phyloP scores from a whole-genome alignment of 1,140 invertebrate species.

The Chymomyza costata region DNA sequence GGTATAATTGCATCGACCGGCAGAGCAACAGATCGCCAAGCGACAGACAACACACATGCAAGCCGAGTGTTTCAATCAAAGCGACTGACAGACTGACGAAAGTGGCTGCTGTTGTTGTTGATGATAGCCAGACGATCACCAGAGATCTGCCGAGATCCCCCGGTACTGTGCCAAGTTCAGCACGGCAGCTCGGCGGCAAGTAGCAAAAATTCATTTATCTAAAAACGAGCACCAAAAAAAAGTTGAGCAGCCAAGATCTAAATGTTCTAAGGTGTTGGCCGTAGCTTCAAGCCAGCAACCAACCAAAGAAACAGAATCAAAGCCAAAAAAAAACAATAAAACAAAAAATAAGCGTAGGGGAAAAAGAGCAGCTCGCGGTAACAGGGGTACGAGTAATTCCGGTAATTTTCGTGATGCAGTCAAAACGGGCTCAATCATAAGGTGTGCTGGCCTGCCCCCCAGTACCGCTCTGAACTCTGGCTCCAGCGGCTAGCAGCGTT shows the following conservation, averaged over 20 bases:
- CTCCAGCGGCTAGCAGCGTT: too few species aligned
- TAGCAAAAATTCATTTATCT: conserved; percentile 72
- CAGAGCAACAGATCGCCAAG: not conserved
- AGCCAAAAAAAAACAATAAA: conserved; percentile 24
- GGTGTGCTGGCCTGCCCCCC: not conserved
- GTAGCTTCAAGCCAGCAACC: conserved; percentile 34
- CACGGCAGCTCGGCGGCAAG: conserved; percentile 51
- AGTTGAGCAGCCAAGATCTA: conserved; percentile 47
- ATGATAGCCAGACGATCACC: conserved; percentile 33
- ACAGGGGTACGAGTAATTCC: conserved; percentile 48
- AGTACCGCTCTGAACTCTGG: too few species aligned
- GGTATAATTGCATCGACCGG: conserved; percentile 55
- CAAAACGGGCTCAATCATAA: conserved; percentile 17
- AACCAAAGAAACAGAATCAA: not conserved
- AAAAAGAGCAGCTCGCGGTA: conserved; percentile 26
- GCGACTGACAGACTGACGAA: conserved; percentile 58
- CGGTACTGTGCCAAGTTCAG: conserved; percentile 6
- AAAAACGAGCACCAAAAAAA: conserved; percentile 48
- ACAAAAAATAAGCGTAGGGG: conserved; percentile 9
- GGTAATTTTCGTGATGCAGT: conserved; percentile 55
- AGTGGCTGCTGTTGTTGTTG: conserved; percentile 52
- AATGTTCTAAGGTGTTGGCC: conserved; percentile 59
- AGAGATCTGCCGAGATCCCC: not conserved
- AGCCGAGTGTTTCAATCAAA: conserved; percentile 63
- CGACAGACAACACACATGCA: not conserved